phyloP scores from a whole-genome alignment of 2,797 vertebrate genomes.

The Rhincodon typus region DNA sequence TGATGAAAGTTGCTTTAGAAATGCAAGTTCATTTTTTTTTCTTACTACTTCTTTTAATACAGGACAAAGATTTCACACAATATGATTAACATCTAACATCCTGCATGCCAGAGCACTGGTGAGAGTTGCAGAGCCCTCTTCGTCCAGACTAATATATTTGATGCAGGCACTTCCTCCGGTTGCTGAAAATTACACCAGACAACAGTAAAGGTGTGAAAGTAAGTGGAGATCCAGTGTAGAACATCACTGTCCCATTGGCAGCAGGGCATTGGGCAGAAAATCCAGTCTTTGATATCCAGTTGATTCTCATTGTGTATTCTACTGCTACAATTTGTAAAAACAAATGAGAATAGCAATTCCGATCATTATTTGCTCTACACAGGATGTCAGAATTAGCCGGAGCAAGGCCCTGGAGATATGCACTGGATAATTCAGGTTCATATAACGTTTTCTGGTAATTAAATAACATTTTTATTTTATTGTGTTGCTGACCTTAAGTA shows the following conservation, averaged over 20 bases:
- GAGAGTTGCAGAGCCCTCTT: not conserved
- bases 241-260: not conserved
- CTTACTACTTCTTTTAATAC: not conserved
- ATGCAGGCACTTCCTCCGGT: not conserved
- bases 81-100: not conserved
- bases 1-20: not conserved
- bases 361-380: not conserved
- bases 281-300: not conserved
- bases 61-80: not conserved
- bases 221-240: not conserved
- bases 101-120: not conserved
- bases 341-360: not conserved
- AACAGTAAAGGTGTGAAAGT: not conserved
- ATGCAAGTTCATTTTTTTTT: not conserved
- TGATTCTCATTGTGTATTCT: not conserved
- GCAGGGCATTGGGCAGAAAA: not conserved
- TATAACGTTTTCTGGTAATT: not conserved
- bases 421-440: not conserved
- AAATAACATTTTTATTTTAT: not conserved
- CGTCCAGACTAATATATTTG: not conserved
- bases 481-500: not conserved
- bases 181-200: not conserved
- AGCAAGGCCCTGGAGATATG: not conserved
- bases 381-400: not conserved
- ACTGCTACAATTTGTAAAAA: not conserved